Evolutionary conservation across 1,140 invertebrate genomes (phyloP).

Genomic region (Cotesia typhae): DNA sequence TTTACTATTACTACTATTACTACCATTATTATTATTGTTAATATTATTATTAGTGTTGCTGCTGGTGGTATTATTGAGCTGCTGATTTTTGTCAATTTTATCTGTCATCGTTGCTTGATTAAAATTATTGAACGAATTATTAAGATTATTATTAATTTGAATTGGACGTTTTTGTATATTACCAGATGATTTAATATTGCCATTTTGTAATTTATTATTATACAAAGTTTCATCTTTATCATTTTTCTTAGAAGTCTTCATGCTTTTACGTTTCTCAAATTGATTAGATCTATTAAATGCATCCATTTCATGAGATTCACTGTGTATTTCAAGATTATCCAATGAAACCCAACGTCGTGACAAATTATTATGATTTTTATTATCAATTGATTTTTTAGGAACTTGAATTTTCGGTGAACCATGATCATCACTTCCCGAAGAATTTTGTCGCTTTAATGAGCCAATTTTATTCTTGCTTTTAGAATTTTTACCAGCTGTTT

Average conservation of each 20-base stretch:
- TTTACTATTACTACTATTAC: conserved; percentile 55
- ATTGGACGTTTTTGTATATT: conserved; percentile 56
- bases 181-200: conserved; percentile 44
- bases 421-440: conserved; percentile 66
- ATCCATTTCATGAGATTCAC: conserved; percentile 52
- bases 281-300: conserved; percentile 56
- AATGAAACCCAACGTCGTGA: conserved; percentile 61
- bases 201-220: conserved; percentile 56
- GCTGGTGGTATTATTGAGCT: conserved; percentile 35
- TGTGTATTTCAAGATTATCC: conserved; percentile 56
- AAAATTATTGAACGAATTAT: conserved; percentile 52
- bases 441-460: conserved; percentile 64
- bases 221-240: conserved; percentile 54
- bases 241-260: conserved; percentile 44
- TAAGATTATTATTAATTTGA: conserved; percentile 64
- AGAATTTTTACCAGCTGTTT: conserved; percentile 37
- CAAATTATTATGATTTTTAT: conserved; percentile 56
- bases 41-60: too few relatives aligned
- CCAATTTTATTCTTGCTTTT: conserved; percentile 58
- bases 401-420: conserved; percentile 61
- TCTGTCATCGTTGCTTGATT: conserved; percentile 54
- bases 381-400: conserved; percentile 51
- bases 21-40: not conserved
- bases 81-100: conserved; percentile 64
- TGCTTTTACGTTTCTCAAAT: conserved; percentile 57